Percentiles rank a stretch among this genome's conserved stretches.
Conservation (phyloP, 2,113 vertebrate species). For the Colius striatus region DNA sequence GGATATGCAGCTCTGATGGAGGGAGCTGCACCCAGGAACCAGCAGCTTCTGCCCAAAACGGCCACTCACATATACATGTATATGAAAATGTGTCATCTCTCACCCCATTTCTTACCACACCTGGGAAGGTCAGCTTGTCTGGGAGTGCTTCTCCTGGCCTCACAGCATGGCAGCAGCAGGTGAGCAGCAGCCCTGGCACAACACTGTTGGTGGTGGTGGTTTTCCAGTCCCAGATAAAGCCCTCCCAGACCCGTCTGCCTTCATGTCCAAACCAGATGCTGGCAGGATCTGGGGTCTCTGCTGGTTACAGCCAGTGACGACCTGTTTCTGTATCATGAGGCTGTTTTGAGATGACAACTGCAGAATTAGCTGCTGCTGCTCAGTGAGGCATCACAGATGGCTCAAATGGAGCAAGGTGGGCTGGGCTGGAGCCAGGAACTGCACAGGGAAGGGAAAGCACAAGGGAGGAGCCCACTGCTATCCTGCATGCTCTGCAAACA, state of each 20-base stretch:
- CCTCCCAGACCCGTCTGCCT: background rate
- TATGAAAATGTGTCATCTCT: background rate
- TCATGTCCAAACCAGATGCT: background rate
- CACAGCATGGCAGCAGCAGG: accelerated
- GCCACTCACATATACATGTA: background rate
- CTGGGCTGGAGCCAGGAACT: background rate
- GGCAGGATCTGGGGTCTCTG: background rate
- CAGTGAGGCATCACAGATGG: accelerated
- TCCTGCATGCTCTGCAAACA: background rate
- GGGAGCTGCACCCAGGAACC: background rate
- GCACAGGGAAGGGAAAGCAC: background rate
- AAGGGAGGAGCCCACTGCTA: background rate
- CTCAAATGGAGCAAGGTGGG: background rate
- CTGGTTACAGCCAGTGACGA: background rate
- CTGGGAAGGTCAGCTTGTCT: background rate
- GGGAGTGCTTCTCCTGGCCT: background rate
- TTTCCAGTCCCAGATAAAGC: background rate
- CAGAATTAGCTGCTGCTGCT: background rate
- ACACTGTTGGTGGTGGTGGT: background rate
- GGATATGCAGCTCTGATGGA: background rate
- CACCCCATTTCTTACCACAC: background rate
- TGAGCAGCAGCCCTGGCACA: background rate
- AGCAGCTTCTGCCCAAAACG: background rate
- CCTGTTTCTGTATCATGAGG: background rate
- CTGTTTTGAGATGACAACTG: background rate